Evolutionary conservation across 1,140 invertebrate species (phyloP), one percentile per base, ranked within the genome.

Genomic region (Scaptomyza graminum): DNA sequence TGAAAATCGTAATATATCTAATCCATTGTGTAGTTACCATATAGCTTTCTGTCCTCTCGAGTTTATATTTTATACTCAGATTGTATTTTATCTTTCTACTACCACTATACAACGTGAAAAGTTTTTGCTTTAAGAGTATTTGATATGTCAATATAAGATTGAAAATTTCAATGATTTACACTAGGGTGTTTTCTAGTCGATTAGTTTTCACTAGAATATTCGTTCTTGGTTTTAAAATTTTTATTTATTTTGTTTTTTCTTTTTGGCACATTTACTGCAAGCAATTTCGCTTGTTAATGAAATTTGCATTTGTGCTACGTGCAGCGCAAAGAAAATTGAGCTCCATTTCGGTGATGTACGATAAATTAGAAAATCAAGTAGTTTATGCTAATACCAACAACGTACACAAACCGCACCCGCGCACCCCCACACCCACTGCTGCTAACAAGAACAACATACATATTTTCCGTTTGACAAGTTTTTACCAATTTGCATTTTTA

Each of bases 301-400:
- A 90, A 90, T 90, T 90, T 90, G 85, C 85, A 90, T 85, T 90
- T 81, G 69, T 75, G 69, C 78, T 81, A 90, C 85, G 80, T 90
- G 85, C 75, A 79, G 78, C 73, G 82, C 60, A 82, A 69, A 76
- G 56, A 88, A 76, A 51, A 78, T 85, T 78, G 59, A 63, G 57
- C 69, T 76, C 66, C 66, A 60, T 84, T 89, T 85, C 47, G 71
- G 73, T 84, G 84, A 84, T 88, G 83, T 89, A 79, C 84, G 74
- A 88, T 87, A 87, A 87, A 87, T 87, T 87, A 87, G 82, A 87
- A 87, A 87, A 87, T 87, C 82, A 87, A 88, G 83, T 79, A 88
- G 72, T 87, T 88, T 88, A 87, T 87, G 82, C 82, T 88, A 87
- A 87, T 87, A 64, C 71, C 71, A 59, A 68, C 74, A 59, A 65